A percentile compares a stretch with the other conserved stretches of the same genome.
These are phyloP conservation scores for Lepidotrigona ventralis DNA, from an alignment of 1,140 invertebrate species.

Conservation along the genomic window DNA sequence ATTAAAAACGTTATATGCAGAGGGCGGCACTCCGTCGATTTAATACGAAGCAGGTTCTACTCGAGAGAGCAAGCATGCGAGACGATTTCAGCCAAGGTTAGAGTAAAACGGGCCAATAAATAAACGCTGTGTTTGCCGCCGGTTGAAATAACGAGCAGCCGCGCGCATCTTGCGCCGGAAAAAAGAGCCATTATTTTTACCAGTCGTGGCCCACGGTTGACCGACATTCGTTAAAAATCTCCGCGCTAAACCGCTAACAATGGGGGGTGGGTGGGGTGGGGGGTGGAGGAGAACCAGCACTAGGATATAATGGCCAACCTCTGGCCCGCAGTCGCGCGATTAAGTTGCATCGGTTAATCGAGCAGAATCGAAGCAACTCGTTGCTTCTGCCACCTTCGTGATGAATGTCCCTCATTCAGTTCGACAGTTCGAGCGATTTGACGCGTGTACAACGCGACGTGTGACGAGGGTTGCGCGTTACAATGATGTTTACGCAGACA, in stretches of 20 bases:
- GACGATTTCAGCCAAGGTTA: not conserved
- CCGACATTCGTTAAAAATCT: not conserved
- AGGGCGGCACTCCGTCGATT: not conserved
- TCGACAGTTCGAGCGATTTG: not conserved
- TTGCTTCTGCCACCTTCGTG: not conserved
- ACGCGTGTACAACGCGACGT: not conserved
- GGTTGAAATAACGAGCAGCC: constrained; percentile 14
- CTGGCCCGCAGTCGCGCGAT: not conserved
- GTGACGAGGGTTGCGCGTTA: not conserved
- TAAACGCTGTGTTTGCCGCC: not conserved
- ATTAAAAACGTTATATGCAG: not conserved
- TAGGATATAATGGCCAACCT: not conserved
- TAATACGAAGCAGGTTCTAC: not conserved
- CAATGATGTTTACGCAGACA: constrained; percentile 16
- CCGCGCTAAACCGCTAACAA: not conserved
- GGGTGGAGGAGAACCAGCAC: not conserved
- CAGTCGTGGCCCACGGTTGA: not conserved
- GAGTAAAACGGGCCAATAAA: constrained; percentile 14
- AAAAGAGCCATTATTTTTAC: constrained; percentile 6
- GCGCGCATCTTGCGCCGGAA: too few relatives aligned
- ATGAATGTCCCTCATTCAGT: not conserved
- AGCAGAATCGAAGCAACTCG: not conserved
- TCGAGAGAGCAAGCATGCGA: not conserved
- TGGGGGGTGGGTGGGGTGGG: not conserved
- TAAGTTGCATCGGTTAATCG: not conserved